Evolutionary conservation across 2,888 invertebrate species (phyloP), one percentile per base, ranked within the genome.

Genomic region (Rotaria magnacalcarata): DNA sequence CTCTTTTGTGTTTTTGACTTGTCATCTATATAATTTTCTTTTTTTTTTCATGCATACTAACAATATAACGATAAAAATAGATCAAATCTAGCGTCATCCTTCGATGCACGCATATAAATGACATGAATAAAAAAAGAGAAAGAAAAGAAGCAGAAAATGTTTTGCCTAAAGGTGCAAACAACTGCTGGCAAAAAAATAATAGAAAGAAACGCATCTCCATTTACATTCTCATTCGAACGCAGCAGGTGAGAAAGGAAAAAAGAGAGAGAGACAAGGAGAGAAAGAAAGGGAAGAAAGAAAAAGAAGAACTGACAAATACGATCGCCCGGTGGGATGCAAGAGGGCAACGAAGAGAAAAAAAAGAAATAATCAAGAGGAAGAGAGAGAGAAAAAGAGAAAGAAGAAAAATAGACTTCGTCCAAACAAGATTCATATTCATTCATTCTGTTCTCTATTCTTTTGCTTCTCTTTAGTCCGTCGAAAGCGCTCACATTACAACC

Each of bases 31-130:
- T 67, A 34, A 67, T 34, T 67, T 67, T 67, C 27, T 27, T 67
- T 41, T 67, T 27, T 67, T 41, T 67, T 19, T 34, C 67, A 67
- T 67, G 67, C 67, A 67, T 34, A 67, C 27, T 52, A 67, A 67
- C 67, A 67, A 34, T 67, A 67, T 67, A 67, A 16, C 27, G 67
- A 27, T 67, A 67, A 67, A 67, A 67, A 67, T 67, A 67, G 67
- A 67, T 67, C 34, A 67, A 67, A 67, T 67, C 67, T 67, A 67
- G 34, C 67, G 67, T 67, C 67, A 67, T 67, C 67, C 67, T 67
- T 67, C 67, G 34, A 67, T 67, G 67, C 67, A 67, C 67, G 67
- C 67, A 67, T 67, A 67, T 67, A 67, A 67, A 67, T 67, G 34
- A 67, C 67, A 67, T 19, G 34, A 67, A 67, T 41, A 67, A 67